Base-by-base conservation (phyloP, 1,140 invertebrate species). In the Leguminivora glycinivorella region DNA sequence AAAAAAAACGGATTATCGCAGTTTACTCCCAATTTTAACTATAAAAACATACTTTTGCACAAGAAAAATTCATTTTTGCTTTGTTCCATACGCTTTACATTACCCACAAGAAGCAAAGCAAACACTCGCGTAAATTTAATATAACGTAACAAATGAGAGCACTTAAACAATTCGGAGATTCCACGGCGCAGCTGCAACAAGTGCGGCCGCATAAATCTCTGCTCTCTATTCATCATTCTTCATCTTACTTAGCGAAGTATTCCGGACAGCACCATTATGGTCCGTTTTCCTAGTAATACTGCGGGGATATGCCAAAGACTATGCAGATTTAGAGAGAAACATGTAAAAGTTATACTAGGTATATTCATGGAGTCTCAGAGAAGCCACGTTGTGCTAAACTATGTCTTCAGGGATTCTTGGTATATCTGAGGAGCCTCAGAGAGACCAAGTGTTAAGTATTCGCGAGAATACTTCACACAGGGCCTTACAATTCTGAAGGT, bases 141-240 rank as follows among this genome's bases (percentile, higher is more conserved):
- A 10, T 9, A 52, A 22, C 47, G 22, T 52, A 52, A 52, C 47
- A 52, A 52, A 52, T 52, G n/a, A n/a, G 47, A 52, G 22, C 19
- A 22, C 9, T 52, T 22, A 52, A 52, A 22, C 47, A 52, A 52
- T 43, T 52, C 47, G 47, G 40, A 43, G 40, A 25, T 19, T 56
- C 34, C 56, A 12, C 58, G 58, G 22, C 58, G 26, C 58, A 63
- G 25, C 58, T 63, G 58, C 58, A 63, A 63, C 58, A 63, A 63
- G 58, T 63, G 10, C 58, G 58, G 26, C 5, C 14, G 58, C 26
- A 34, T 63, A 63, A 63, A 63, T 63, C 58, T 29, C 58, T 29
- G 14, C 58, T 34, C 56, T 60, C 58, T 63, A 63, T 63, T 63
- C 58, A 63, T 63, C 58, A 63, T 63, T 63, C 19, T 63, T 34